Base-by-base conservation (phyloP, 2,888 invertebrate species). In the Folsomia manolachei region DNA sequence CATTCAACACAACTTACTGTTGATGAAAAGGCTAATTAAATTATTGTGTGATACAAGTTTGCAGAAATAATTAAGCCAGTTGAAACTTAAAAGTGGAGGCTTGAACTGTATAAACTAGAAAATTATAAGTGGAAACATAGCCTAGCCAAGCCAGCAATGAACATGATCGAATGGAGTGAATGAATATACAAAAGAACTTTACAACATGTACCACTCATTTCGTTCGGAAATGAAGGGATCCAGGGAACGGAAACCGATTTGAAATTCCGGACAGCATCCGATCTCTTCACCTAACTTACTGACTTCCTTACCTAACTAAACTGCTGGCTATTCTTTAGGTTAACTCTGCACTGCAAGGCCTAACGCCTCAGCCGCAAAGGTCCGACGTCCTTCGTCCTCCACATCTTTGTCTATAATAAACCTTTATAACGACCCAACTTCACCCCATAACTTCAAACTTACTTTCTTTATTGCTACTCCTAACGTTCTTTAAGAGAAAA, bases 401-500 rank as follows among this genome's bases (percentile, higher is more conserved):
- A 19, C 56, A 56, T 56, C 56, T 21, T 56, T 56, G 56, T 56
- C 56, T 56, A 56, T 21, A 56, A 56, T 56, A 56, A 56, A 56
- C 56, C 56, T 56, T 56, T 56, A 56, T 56, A 56, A 56, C 56
- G 56, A 56, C 19, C 56, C 56, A 56, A 56, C 56, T 56, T 56
- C 56, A 56, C 56, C 56, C 56, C 56, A 56, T 56, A 56, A 56
- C 56, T 56, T 56, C 56, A 56, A 56, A 7, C 56, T 56, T 56
- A 56, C 56, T 56, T 56, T 56, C 56, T 56, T 56, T 56, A 56
- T 56, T 56, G 56, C 56, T 56, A 14, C 56, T n/a, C 14, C 56
- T 7, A 56, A 14, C 56, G 11, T 56, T 56, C 56, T 39, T 19
- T 7, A 14, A 21, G 56, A 56, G 56, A 56, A 56, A 19, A n/a